A percentile compares a stretch with the other conserved stretches of the same genome.
Conservation (phyloP, 2,113 vertebrate genomes). For the Amia ocellicauda region DNA sequence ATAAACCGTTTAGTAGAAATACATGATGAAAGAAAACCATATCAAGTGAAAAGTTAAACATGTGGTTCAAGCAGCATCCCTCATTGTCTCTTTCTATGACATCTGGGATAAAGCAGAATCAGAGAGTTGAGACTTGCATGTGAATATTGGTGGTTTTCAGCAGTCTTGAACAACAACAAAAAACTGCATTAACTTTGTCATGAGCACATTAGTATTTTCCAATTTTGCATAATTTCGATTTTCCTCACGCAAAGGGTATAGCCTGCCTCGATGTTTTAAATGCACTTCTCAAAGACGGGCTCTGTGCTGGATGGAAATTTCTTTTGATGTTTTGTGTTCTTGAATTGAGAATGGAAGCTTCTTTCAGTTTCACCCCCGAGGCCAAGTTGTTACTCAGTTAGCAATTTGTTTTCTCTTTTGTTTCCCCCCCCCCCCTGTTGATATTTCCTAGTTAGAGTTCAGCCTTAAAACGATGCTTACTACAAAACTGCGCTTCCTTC, state of each 20-base stretch:
- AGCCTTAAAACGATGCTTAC: slow-evolving; percentile 47
- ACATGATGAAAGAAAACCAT: no score
- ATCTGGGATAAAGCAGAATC: no score
- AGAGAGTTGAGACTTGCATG: slow-evolving; percentile 25
- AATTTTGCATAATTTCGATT: slow-evolving; percentile 1
- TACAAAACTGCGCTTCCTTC: slow-evolving; percentile 35
- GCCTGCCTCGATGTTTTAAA: slow-evolving; percentile 13
- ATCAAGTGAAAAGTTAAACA: no score
- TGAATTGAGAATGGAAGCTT: slow-evolving; percentile 45
- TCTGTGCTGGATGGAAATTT: slow-evolving; percentile 32
- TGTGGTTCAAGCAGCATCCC: no score
- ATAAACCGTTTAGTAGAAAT: no score
- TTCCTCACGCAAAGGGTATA: not conserved
- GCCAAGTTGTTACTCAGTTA: slow-evolving; percentile 66
- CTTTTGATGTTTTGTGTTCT: slow-evolving; percentile 57
- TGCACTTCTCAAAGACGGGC: not conserved
- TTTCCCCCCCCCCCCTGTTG: slow-evolving; percentile 53
- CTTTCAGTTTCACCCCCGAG: slow-evolving; percentile 60
- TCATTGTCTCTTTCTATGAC: no score
- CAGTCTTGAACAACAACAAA: slow-evolving; percentile 5
- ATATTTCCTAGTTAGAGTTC: slow-evolving; percentile 56
- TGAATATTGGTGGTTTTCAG: slow-evolving; percentile 3
- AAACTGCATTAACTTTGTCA: not conserved
- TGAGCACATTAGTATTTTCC: not conserved
- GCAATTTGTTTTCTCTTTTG: slow-evolving; percentile 63